phyloP scores from a whole-genome alignment of 2,113 vertebrate genomes.

The Calyptomena viridis region DNA sequence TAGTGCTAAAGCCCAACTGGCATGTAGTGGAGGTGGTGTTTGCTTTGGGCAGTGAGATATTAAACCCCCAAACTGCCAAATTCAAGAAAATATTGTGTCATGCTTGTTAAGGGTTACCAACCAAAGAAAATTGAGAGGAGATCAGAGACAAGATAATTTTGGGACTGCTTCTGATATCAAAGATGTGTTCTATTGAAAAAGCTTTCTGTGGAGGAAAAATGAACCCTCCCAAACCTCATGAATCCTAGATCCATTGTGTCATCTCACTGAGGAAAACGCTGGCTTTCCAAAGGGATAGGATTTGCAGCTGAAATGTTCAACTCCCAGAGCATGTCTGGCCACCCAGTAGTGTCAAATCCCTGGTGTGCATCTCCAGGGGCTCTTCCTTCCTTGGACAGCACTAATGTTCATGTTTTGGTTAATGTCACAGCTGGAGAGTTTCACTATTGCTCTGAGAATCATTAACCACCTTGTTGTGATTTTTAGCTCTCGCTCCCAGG shows the following conservation, averaged over 20 bases:
- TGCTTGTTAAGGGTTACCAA: not conserved
- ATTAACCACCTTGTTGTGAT: constrained; percentile 66
- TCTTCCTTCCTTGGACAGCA: constrained; percentile 57
- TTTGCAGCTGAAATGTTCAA: not conserved
- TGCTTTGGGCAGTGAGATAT: not conserved
- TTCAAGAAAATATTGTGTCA: not conserved
- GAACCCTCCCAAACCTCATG: not conserved
- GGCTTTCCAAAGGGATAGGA: not conserved
- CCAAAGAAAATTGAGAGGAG: not conserved
- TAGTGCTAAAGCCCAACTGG: not conserved
- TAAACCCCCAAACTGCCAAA: not conserved
- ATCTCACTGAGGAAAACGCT: not conserved
- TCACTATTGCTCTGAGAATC: constrained; percentile 60
- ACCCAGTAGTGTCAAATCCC: constrained; percentile 15
- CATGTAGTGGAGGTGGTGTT: not conserved
- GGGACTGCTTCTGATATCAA: not conserved
- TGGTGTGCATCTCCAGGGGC: constrained; percentile 37
- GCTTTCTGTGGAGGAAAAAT: not conserved
- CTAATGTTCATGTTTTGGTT: constrained; percentile 54
- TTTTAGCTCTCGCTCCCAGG: constrained; percentile 47
- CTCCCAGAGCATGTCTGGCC: constrained; percentile 9
- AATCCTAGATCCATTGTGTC: not conserved
- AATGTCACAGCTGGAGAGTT: constrained; percentile 67
- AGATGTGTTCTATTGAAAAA: not conserved
- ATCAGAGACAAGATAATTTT: not conserved